Percentiles rank a stretch among this genome's conserved stretches.
Evolutionary conservation across 2,888 invertebrate species (phyloP).

Genomic region (Acrocyrtus sp.): DNA sequence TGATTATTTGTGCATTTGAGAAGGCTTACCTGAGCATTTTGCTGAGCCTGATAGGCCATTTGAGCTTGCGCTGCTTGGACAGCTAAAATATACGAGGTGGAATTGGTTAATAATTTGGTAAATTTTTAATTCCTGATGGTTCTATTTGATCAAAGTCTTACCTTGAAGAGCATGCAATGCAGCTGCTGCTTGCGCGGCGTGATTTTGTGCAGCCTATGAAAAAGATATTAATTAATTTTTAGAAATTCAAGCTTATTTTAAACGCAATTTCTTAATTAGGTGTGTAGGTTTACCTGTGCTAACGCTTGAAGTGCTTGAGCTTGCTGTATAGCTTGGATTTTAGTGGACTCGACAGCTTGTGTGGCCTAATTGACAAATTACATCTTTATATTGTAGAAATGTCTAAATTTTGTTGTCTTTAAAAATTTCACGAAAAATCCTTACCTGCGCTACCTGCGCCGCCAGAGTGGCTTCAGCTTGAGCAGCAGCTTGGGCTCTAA

Average conservation of each 20-base stretch:
- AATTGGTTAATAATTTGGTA: too few relatives aligned
- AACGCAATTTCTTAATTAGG: too few relatives aligned
- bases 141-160: too few relatives aligned
- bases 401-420: not conserved
- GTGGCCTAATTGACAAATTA: constrained; percentile 36
- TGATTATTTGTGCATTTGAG: too few relatives aligned
- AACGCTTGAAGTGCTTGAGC: constrained; percentile 58
- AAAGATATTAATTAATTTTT: too few relatives aligned
- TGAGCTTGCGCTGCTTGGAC: constrained; percentile 60
- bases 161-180: constrained; percentile 57
- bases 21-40: constrained; percentile 56
- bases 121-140: too few relatives aligned
- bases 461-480: constrained; percentile 59
- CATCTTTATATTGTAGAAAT: not conserved
- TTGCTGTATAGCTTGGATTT: constrained; percentile 60
- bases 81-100: too few relatives aligned
- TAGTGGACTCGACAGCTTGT: constrained; percentile 60
- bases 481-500: constrained; percentile 61
- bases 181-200: constrained; percentile 59
- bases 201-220: constrained; percentile 54
- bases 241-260: too few relatives aligned
- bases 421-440: not conserved
- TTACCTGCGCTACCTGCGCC: constrained; percentile 58
- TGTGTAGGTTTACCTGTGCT: constrained; percentile 39
- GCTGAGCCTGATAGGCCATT: constrained; percentile 63